phyloP scores from a whole-genome alignment of 1,140 invertebrate genomes.

The Lepidurus packardi region DNA sequence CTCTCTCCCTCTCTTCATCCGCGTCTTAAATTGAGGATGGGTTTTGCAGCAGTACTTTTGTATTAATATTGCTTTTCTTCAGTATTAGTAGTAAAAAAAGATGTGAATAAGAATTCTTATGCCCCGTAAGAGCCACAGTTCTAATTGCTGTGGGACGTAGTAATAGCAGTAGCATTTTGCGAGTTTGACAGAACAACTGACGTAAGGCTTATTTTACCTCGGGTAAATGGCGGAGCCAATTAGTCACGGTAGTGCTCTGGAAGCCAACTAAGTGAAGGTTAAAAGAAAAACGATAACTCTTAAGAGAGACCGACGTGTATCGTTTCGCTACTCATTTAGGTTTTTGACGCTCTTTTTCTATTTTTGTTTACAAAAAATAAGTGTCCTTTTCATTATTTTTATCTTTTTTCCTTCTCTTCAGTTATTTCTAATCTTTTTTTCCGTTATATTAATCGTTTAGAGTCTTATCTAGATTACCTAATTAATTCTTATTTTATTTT shows the following conservation, averaged over 20 bases:
- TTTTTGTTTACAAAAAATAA: background rate
- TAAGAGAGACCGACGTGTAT: too few species aligned
- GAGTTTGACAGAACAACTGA: too few species aligned
- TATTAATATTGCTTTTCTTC: background rate
- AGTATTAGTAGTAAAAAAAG: too few species aligned
- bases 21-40: background rate
- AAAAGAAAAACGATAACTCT: too few species aligned
- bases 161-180: background rate
- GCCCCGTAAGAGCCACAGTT: background rate
- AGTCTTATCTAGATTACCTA: background rate
- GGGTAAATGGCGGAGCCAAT: too few species aligned
- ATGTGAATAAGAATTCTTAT: too few species aligned
- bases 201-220: too few species aligned
- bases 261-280: too few species aligned
- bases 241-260: too few species aligned
- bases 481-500: background rate
- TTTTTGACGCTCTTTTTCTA: slow-evolving; percentile 20
- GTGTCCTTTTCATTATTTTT: background rate
- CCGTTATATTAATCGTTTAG: background rate
- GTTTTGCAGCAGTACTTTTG: background rate
- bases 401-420: background rate
- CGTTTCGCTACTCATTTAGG: background rate
- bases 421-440: background rate
- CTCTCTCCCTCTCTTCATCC: background rate
- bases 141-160: background rate